These are phyloP conservation scores for Notocelia uddmanniana DNA, from an alignment of 2,888 invertebrate species.

Conservation along the genomic window DNA sequence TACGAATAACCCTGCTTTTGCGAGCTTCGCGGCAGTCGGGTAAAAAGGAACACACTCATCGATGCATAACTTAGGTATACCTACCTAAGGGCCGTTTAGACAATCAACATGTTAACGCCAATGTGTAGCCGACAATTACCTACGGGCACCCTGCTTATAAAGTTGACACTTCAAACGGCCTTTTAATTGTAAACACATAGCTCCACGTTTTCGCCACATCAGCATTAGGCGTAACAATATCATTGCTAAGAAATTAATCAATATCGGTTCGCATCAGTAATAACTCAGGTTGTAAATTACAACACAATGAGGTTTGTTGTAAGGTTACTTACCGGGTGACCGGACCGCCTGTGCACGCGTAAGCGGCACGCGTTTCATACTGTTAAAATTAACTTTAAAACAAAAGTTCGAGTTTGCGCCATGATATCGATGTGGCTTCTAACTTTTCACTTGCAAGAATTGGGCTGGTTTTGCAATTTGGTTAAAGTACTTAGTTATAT, in stretches of 20 bases:
- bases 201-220: neutral
- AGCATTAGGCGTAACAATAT: neutral
- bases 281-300: conserved; percentile 3
- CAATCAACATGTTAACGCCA: too few species aligned
- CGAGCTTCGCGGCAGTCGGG: too few species aligned
- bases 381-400: conserved; percentile 52
- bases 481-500: neutral
- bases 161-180: too few species aligned
- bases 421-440: conserved; percentile 14
- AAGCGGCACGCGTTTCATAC: conserved; percentile 57
- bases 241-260: neutral
- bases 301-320: conserved; percentile 8
- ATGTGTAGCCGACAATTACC: too few species aligned
- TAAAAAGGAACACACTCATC: too few species aligned
- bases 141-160: too few species aligned
- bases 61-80: neutral
- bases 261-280: conserved; percentile 2
- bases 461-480: neutral
- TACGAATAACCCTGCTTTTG: too few species aligned
- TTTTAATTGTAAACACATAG: neutral
- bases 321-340: conserved; percentile 18
- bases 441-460: neutral
- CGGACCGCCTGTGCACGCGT: conserved; percentile 49
- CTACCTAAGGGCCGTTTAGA: too few species aligned
- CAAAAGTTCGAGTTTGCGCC: conserved; percentile 18